Base-by-base conservation (phyloP, 2,888 invertebrate species). In the Cryptocephalus moraei region DNA sequence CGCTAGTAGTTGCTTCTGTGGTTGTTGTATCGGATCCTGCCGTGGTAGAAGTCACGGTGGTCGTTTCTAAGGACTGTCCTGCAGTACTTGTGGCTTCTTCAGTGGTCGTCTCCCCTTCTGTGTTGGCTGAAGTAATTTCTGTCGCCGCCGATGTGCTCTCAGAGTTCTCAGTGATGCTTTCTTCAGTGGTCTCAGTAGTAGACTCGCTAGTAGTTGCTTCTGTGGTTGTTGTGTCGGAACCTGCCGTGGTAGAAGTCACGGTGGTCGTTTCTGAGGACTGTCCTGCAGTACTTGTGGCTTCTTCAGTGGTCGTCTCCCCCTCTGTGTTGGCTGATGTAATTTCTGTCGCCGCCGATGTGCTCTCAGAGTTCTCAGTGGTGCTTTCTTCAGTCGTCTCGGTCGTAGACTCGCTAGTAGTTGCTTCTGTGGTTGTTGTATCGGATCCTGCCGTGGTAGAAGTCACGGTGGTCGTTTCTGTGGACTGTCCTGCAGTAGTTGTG, bases 371-470 rank as follows among this genome's bases (percentile, higher is more conserved):
- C n/a, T n/a, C n/a, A n/a, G n/a, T n/a, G n/a, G n/a, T n/a, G 11
- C n/a, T 42, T 34, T 9, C 34, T 34, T 34, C 34, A 42, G 42
- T 9, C 32, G 14, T 14, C 33, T 33, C 45, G 4, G 44, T 12
- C 8, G 43, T 34, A 9, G n/a, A 9, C n/a, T 43, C 41, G n/a
- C 39, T 39, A 8, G 44, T 45, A 31, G 33, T 32, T 39, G 44
- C 9, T 10, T 8, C 34, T 14, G 9, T 10, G 10, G 39, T 34
- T 9, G 34, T 34, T 34, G n/a, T 34, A 9, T 34, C 34, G 9
- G 34, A 34, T 34, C 9, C 34, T 9, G 34, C n/a, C n/a, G n/a
- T n/a, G n/a, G n/a, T n/a, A n/a, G n/a, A n/a, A n/a, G n/a, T n/a
- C n/a, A n/a, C n/a, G n/a, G n/a, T n/a, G n/a, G n/a, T n/a, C n/a